Conservation (phyloP, 1,140 invertebrate species). For the Berghia stephanieae region DNA sequence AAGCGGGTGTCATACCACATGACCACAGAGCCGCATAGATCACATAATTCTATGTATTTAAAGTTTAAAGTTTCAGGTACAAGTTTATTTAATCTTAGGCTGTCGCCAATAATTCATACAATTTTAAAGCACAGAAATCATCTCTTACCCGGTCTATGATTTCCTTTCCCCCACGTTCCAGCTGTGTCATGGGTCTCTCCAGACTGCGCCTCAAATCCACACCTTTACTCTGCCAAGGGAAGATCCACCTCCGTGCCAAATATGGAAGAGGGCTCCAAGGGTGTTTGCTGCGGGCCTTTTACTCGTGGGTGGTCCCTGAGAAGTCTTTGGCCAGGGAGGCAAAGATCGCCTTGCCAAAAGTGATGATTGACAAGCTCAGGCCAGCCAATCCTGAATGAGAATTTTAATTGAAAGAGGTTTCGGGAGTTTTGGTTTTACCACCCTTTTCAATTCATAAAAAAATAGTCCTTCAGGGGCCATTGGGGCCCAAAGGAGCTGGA, state of each 20-base stretch:
- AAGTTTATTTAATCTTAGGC: too few relatives aligned
- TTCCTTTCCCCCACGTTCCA: slow-evolving; percentile 41
- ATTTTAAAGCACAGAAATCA: too few relatives aligned
- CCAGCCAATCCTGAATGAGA: slow-evolving; percentile 58
- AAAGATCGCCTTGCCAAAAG: slow-evolving; percentile 62
- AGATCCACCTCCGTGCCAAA: slow-evolving; percentile 51
- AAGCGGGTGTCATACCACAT: too few relatives aligned
- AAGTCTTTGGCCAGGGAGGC: slow-evolving; percentile 57
- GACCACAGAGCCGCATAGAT: too few relatives aligned
- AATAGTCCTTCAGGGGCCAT: too few relatives aligned
- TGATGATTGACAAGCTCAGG: slow-evolving; percentile 58
- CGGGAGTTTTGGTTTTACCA: too few relatives aligned
- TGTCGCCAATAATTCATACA: too few relatives aligned
- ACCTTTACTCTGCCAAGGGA: slow-evolving; percentile 53
- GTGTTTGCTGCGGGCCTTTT: slow-evolving; percentile 39
- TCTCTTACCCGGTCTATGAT: slow-evolving; percentile 45
- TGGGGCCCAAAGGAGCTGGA: too few relatives aligned
- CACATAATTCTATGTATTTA: too few relatives aligned
- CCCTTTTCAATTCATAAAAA: too few relatives aligned
- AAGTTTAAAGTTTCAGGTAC: too few relatives aligned
- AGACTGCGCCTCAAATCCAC: slow-evolving; percentile 49
- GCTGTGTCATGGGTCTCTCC: slow-evolving; percentile 47
- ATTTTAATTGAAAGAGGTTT: too few relatives aligned
- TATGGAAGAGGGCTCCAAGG: slow-evolving; percentile 47
- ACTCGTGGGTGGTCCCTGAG: slow-evolving; percentile 48